Evolutionary conservation across 2,888 invertebrate genomes (phyloP), one percentile per base, ranked within the genome.

Genomic region (Harpalus rubripes): DNA sequence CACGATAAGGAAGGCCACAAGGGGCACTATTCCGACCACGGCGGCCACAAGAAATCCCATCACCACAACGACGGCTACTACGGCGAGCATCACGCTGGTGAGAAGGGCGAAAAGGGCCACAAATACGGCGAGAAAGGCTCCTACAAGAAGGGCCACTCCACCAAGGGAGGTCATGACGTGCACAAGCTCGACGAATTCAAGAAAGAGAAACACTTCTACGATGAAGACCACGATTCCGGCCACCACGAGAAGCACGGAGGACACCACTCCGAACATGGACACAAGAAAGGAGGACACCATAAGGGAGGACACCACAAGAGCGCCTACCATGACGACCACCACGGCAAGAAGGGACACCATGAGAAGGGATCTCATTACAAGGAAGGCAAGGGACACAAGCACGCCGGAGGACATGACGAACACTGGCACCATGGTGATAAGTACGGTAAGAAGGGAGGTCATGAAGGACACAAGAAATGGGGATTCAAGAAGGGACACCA

Each of bases 171-270:
- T 87, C 97, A 97, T 89, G 95, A 96, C 90, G 93, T 96, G 7
- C 96, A 97, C 91, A 97, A 97, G 89, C 91, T 96, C 86, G 96
- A 97, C 90, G 97, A 97, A 91, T 96, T 94, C 91, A 96, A 96
- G 90, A 97, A 97, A 90, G 95, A 96, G 88, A 96, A 97, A 89
- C 95, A 96, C 89, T 96, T 96, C 94, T 96, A 95, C 90, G 96
- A 97, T 88, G 96, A 96, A 91, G 95, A 96, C 88, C 96, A 96
- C 87, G 96, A 96, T 88, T 94, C 95, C 63, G 96, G 95, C 0
- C 95, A 95, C 88, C 96, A 96, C 90, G 95, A 96, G 89, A 96
- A 96, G 89, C 96, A 96, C 89, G 96, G 96, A 86, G 95, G 94
- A 52, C 95, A 94, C 90, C 95, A 96, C 89, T 95, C 96, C 89